Percentiles rank a stretch among this genome's conserved stretches.
phyloP scores from a whole-genome alignment of 2,888 invertebrate genomes.

The Xylocampa areola region DNA sequence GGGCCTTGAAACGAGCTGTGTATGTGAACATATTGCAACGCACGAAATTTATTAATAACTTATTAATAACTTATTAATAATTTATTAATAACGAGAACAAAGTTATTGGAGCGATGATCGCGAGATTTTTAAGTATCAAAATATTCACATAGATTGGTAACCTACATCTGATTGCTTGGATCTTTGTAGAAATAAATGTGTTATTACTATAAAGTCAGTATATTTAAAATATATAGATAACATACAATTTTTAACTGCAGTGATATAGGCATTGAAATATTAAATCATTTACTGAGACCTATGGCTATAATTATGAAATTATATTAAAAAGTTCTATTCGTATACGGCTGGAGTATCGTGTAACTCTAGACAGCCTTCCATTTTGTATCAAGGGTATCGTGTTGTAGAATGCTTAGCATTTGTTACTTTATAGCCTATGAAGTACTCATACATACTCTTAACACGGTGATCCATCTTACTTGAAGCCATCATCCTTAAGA shows the following conservation, averaged over 20 bases:
- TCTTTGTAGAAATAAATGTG: constrained; percentile 14
- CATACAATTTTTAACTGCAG: constrained; percentile 11
- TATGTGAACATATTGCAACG: constrained; percentile 40
- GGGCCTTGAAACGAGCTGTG: constrained; percentile 44
- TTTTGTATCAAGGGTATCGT: constrained; percentile 62
- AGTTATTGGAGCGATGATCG: constrained; percentile 45
- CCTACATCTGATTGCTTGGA: constrained; percentile 33
- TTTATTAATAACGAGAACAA: constrained; percentile 49
- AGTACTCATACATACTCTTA: constrained; percentile 35
- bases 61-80: too few relatives aligned
- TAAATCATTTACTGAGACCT: constrained; percentile 20
- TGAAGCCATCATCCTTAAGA: constrained; percentile 57
- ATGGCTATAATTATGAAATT: constrained; percentile 29
- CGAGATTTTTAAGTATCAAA: constrained; percentile 30
- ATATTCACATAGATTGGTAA: constrained; percentile 29
- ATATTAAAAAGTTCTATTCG: constrained; percentile 42
- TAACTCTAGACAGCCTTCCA: constrained; percentile 65
- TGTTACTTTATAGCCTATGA: constrained; percentile 50
- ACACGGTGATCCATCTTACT: constrained; percentile 57
- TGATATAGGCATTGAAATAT: constrained; percentile 20
- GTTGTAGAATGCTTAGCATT: constrained; percentile 63
- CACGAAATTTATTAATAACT: too few relatives aligned
- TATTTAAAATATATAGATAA: constrained; percentile 8
- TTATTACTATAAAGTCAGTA: constrained; percentile 5
- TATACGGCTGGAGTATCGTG: constrained; percentile 46